phyloP scores from a whole-genome alignment of 2,113 vertebrate species.

The Misgurnus mizolepis region DNA sequence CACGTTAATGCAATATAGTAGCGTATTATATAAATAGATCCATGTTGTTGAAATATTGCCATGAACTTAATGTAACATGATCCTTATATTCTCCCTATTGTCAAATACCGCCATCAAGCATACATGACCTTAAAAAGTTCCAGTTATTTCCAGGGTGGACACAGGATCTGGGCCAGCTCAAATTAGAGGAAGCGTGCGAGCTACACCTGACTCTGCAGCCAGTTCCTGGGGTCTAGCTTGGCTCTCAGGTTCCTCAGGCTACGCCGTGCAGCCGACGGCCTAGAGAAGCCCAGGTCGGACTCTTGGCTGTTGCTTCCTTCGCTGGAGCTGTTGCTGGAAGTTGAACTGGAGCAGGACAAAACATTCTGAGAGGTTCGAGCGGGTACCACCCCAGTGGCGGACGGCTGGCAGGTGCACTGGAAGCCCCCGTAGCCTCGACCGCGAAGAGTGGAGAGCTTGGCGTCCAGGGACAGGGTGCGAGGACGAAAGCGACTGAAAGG shows the following conservation, averaged over 20 bases:
- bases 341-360: constrained; percentile 75
- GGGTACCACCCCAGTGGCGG: constrained; percentile 32
- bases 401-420: constrained; percentile 67
- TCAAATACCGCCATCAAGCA: not conserved
- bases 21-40: constrained; percentile 2
- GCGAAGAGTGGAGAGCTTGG: constrained; percentile 79
- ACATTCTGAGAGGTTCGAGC: constrained; percentile 65
- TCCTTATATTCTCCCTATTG: not conserved
- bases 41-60: not conserved
- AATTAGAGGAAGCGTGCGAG: not conserved
- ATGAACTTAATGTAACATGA: not conserved
- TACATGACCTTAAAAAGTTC: not conserved
- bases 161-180: not conserved
- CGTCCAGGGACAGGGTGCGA: constrained; percentile 88
- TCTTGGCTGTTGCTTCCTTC: constrained; percentile 77
- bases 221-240: constrained; percentile 77
- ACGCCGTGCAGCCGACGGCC: constrained; percentile 69
- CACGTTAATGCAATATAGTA: not conserved
- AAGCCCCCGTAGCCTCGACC: constrained; percentile 65
- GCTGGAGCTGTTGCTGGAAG: constrained; percentile 74
- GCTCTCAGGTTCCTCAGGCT: constrained; percentile 75
- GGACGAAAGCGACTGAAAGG: constrained; percentile 74
- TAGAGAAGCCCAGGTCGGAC: constrained; percentile 67
- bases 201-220: constrained; percentile 84
- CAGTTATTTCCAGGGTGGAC: constrained; percentile 36